phyloP scores from a whole-genome alignment of 2,888 invertebrate species.

The Meandrusa payeni region DNA sequence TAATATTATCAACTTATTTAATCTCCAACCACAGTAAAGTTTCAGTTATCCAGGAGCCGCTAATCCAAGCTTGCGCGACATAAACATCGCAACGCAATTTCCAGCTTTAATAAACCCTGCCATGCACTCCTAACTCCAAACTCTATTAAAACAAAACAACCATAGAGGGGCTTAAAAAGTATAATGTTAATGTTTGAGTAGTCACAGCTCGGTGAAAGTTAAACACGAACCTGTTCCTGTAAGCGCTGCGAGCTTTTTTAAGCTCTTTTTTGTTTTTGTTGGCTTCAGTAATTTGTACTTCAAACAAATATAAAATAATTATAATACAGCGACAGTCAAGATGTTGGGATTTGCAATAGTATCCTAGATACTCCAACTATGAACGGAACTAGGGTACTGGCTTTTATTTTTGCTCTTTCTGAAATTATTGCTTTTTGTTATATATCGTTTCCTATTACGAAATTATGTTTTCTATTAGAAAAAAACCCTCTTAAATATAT shows the following conservation, averaged over 20 bases:
- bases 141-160: slow-evolving; percentile 15
- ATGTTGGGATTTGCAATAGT: too few species aligned
- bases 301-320: neutral
- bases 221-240: slow-evolving; percentile 1
- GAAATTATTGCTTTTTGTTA: too few species aligned
- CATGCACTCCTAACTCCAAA: slow-evolving; percentile 7
- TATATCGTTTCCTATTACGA: too few species aligned
- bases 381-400: too few species aligned
- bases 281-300: neutral
- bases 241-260: slow-evolving; percentile 6
- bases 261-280: neutral
- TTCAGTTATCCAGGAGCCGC: neutral
- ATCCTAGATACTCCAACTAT: too few species aligned
- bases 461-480: too few species aligned
- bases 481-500: too few species aligned
- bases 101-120: slow-evolving; percentile 13
- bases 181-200: slow-evolving; percentile 13
- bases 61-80: slow-evolving; percentile 15
- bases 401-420: too few species aligned
- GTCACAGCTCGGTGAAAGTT: slow-evolving; percentile 8
- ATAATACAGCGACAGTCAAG: too few species aligned
- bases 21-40: slow-evolving; percentile 9
- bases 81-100: slow-evolving; percentile 8
- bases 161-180: slow-evolving; percentile 8
- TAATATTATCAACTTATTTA: too few species aligned